phyloP scores from a whole-genome alignment of 2,113 vertebrate genomes.

The Marmota flaviventris region DNA sequence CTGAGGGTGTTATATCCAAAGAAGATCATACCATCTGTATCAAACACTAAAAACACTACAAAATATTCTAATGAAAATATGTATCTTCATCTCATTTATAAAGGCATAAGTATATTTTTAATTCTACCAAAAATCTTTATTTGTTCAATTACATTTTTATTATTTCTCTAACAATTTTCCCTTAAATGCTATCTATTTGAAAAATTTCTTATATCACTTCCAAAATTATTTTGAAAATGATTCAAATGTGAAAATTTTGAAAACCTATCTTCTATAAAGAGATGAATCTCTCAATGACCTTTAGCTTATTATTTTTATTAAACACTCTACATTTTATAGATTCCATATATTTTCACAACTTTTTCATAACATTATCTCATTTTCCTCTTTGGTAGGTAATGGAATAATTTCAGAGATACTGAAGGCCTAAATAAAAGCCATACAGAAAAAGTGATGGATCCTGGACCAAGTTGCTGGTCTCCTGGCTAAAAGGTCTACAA shows the following conservation, averaged over 20 bases:
- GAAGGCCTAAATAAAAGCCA: not conserved
- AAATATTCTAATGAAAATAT: not conserved
- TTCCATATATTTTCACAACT: not conserved
- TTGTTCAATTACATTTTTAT: constrained; percentile 17
- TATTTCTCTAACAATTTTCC: constrained; percentile 14
- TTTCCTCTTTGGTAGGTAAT: not conserved
- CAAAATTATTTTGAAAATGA: not conserved
- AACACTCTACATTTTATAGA: not conserved
- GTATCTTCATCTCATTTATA: not conserved
- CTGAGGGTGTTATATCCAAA: not conserved
- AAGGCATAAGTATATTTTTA: not conserved
- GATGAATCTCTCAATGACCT: not conserved
- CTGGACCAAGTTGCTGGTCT: not conserved
- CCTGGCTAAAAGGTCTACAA: not conserved
- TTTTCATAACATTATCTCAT: not conserved
- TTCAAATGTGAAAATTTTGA: constrained; percentile 44
- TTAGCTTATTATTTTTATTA: constrained; percentile 36
- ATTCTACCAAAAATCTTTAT: constrained; percentile 13
- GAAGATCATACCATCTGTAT: not conserved
- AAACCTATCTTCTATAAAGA: not conserved
- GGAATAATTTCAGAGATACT: not conserved
- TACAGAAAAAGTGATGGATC: not conserved
- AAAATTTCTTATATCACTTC: constrained; percentile 11
- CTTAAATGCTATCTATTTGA: not conserved
- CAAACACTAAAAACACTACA: not conserved